These are phyloP conservation scores for Valencia hispanica DNA, from an alignment of 2,797 vertebrate genomes.

Conservation along the genomic window DNA sequence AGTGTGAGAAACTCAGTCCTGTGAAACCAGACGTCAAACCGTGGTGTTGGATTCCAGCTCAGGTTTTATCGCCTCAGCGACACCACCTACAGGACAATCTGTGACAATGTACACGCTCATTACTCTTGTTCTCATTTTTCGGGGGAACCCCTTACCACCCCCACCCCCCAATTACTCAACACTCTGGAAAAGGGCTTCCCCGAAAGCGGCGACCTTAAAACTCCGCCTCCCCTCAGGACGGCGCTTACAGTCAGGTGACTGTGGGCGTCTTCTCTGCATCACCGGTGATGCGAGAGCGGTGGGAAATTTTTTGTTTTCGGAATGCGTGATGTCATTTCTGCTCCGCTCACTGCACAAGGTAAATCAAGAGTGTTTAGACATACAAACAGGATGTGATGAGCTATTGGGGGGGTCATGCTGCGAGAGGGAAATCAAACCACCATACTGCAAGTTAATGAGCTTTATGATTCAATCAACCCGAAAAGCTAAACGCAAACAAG, in stretches of 20 bases:
- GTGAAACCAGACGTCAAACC: constrained; percentile 40
- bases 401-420: constrained; percentile 8
- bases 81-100: constrained; percentile 11
- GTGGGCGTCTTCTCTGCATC: constrained; percentile 43
- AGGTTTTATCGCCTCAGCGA: constrained; percentile 33
- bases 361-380: constrained; percentile 12
- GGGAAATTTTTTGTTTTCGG: constrained; percentile 58
- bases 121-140: neutral
- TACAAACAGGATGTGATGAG: constrained; percentile 49
- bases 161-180: constrained; percentile 50
- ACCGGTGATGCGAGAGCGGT: constrained; percentile 19
- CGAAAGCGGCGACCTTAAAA: constrained; percentile 27
- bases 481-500: neutral
- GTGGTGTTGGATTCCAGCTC: constrained; percentile 37
- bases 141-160: constrained; percentile 39
- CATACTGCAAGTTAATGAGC: constrained; percentile 20
- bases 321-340: constrained; percentile 44
- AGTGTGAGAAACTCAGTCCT: constrained; percentile 47
- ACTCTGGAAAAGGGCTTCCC: constrained; percentile 56
- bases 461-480: neutral
- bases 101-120: neutral
- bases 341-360: neutral
- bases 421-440: constrained; percentile 1
- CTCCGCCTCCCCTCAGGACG: constrained; percentile 47
- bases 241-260: constrained; percentile 62